These are phyloP conservation scores for Himalopsyche kuldschensis DNA, from an alignment of 2,888 invertebrate genomes.

Conservation along the genomic window DNA sequence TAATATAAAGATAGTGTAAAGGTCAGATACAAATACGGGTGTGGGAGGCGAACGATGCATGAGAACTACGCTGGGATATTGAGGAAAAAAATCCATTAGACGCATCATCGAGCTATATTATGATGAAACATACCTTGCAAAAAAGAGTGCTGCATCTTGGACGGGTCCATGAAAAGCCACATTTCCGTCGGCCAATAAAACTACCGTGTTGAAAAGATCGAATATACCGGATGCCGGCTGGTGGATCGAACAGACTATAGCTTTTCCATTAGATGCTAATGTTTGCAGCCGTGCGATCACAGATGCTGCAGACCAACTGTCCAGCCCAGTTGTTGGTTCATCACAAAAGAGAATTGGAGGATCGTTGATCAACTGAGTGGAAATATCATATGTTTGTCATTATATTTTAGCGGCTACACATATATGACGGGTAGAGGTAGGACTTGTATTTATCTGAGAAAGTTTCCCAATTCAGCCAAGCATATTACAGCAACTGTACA, in stretches of 20 bases:
- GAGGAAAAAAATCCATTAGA: neutral
- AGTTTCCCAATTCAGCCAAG: neutral
- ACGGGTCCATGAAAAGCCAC: slow-evolving; percentile 78
- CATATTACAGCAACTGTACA: neutral
- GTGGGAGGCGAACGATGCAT: too few relatives aligned
- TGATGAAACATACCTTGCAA: slow-evolving; percentile 68
- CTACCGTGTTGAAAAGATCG: slow-evolving; percentile 78
- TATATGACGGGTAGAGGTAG: too few relatives aligned
- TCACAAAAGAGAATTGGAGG: slow-evolving; percentile 90
- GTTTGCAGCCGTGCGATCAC: slow-evolving; percentile 72
- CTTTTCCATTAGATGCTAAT: slow-evolving; percentile 69
- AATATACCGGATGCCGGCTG: slow-evolving; percentile 88
- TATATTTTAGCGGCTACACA: too few relatives aligned
- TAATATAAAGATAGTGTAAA: too few relatives aligned
- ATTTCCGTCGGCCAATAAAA: slow-evolving; percentile 76
- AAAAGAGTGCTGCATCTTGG: slow-evolving; percentile 68
- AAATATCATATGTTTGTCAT: neutral
- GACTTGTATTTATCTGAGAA: too few relatives aligned
- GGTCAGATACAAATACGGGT: too few relatives aligned
- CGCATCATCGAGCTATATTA: too few relatives aligned
- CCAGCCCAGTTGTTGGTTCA: slow-evolving; percentile 91
- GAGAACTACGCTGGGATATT: neutral
- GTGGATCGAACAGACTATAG: slow-evolving; percentile 86
- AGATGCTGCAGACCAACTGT: slow-evolving; percentile 83
- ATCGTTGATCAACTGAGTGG: slow-evolving; percentile 74